A percentile compares a stretch with the other conserved stretches of the same genome.
Evolutionary conservation across 1,140 invertebrate species (phyloP).

Genomic region (Papilio xuthus): DNA sequence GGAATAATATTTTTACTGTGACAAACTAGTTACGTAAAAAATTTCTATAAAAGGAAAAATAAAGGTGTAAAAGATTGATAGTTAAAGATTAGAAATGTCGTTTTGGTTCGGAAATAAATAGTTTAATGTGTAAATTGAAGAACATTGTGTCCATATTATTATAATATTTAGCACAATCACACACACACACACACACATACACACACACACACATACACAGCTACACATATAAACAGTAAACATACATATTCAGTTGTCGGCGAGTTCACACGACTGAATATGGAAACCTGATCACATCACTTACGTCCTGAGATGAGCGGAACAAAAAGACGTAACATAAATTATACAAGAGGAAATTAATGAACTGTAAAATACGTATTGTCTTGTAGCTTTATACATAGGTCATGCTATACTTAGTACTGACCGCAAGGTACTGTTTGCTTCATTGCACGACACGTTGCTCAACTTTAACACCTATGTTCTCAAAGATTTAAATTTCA

Average conservation of each 20-base stretch:
- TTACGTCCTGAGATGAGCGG: neutral
- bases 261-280: neutral
- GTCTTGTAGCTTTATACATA: neutral
- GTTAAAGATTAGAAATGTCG: no score
- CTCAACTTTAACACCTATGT: neutral
- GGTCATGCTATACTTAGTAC: neutral
- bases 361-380: neutral
- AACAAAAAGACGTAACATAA: neutral
- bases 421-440: neutral
- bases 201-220: neutral
- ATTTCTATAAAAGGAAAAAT: no score
- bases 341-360: neutral
- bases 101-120: no score
- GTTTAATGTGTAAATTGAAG: no score
- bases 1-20: no score
- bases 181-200: neutral
- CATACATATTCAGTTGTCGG: neutral
- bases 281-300: neutral
- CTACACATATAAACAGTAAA: neutral
- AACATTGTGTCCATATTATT: neutral
- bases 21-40: no score
- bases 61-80: no score
- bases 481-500: conserved; percentile 8
- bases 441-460: neutral
- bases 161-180: neutral